Base-by-base conservation (phyloP, 2,797 vertebrate genomes). In the Microctenopoma lineatum region DNA sequence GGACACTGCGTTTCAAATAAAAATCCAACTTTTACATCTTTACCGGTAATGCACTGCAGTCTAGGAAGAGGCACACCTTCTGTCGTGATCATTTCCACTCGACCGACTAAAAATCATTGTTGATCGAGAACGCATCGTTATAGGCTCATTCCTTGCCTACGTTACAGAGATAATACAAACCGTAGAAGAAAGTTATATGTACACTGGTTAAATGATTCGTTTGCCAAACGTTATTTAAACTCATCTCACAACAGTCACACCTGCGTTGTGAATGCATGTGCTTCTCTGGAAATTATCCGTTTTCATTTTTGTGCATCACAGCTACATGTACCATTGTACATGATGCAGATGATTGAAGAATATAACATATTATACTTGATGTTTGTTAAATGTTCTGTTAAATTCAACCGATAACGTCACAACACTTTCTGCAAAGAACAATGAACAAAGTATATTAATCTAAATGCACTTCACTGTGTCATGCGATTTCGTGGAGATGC, bases 201-300 rank as follows among this genome's bases (percentile, higher is more conserved):
- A 90, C 73, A 67, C 79, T 84, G 84, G 75, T 55, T 63, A 76
- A 55, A 85, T 80, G 48, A 65, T 71, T 54, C 45, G 27, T 79
- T 77, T 72, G 41, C 25, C 66, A 70, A 73, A 65, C 42, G 70
- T 72, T 70, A 81, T 79, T 90, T 65, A 90, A 88, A 92, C 86
- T 88, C 25, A 54, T 85, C 80, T 82, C 86, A 83, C 75, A 62
- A 71, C 52, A 70, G 84, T 87, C 83, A 83, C 85, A 83, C 81
- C 85, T 62, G 25, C 60, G 61, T 73, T 21, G 1, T 34, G 36
- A 79, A 75, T 47, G 47, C 16, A 83, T 63, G 62, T 18, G 45
- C 50, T 57, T 13, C 14, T 32, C 26, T 29, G 25, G n/a, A 71
- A 63, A 27, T 27, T 3, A n/a, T 32, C 21, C 21, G 25, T 16